Base-by-base conservation (phyloP, 2,888 invertebrate genomes). In the Imbricaverruca yamaguchii region DNA sequence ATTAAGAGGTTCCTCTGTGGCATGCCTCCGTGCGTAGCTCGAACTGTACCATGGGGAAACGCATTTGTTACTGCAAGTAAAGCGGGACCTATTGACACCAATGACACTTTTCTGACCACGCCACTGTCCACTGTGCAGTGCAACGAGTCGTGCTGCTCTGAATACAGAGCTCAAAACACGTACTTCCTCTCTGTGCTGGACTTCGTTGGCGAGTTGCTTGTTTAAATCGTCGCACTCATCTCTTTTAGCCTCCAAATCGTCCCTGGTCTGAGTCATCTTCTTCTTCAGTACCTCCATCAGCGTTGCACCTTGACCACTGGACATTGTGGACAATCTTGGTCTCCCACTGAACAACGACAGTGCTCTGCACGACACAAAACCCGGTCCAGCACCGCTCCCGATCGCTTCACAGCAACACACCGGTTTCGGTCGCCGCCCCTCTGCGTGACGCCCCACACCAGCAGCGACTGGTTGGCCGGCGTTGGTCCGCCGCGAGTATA, bases 201-300 rank as follows among this genome's bases (percentile, higher is more conserved):
- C 23, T 18, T 79, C 79, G 4, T 79, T 57, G 23, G 6, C 4
- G 4, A 79, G 25, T 56, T 79, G 79, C 13, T 23, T 23, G 13
- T 59, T 79, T 4, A 57, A 25, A 13, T 79, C 79, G 15, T 79
- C 79, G 23, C 57, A 79, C 15, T 79, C 79, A 23, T 79, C 79
- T 4, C 57, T 57, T 10, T 79, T 79, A 1, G 57, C 25, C 89
- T 98, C 98, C 93, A 97, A 95, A 91, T 98, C 98, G 89, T 97
- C 97, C 90, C 97, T 97, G 86, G 97, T 95, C 90, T 96, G 96
- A 86, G 96, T 92, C 98, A 98, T 98, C 92, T 98, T 99, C 92
- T 97, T 97, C 92, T 98, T 98, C 87, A 98, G 92, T 87, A 97
- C 96, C 90, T 97, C 97, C 89, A 98, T 91, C 86, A 98, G 93